phyloP scores from a whole-genome alignment of 2,113 vertebrate genomes.

The Pterocles gutturalis region DNA sequence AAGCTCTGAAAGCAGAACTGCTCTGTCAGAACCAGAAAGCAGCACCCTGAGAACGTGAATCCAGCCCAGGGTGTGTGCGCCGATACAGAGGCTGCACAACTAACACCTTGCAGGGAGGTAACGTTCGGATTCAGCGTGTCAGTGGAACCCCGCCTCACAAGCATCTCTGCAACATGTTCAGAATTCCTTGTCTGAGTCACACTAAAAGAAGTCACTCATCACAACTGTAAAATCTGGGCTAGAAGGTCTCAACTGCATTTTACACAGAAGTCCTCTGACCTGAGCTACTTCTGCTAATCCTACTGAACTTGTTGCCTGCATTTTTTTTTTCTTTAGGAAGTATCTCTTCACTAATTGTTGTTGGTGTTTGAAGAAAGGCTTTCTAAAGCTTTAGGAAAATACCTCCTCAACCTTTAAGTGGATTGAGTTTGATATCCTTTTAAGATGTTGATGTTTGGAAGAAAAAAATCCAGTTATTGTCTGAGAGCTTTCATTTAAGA shows the following conservation, averaged over 20 bases:
- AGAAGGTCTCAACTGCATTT: neutral
- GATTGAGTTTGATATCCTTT: neutral
- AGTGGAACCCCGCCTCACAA: rapidly evolving
- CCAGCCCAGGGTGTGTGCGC: neutral
- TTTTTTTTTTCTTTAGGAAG: neutral
- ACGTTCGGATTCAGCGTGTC: neutral
- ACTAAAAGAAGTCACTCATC: neutral
- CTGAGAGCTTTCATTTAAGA: neutral
- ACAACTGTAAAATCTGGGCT: neutral
- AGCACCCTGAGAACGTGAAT: neutral
- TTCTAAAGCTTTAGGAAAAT: neutral
- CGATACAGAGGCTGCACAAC: neutral
- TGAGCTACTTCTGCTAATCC: neutral
- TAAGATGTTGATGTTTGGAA: neutral
- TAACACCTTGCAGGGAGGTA: neutral
- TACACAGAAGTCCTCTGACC: neutral
- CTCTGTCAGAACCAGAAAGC: neutral
- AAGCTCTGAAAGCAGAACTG: neutral
- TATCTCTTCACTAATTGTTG: neutral
- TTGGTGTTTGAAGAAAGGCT: neutral
- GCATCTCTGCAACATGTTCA: rapidly evolving
- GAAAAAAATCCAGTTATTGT: neutral
- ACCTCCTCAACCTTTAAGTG: neutral
- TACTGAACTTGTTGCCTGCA: neutral
- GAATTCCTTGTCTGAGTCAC: neutral